phyloP scores from a whole-genome alignment of 2,888 invertebrate genomes.

The Athalia rosae region DNA sequence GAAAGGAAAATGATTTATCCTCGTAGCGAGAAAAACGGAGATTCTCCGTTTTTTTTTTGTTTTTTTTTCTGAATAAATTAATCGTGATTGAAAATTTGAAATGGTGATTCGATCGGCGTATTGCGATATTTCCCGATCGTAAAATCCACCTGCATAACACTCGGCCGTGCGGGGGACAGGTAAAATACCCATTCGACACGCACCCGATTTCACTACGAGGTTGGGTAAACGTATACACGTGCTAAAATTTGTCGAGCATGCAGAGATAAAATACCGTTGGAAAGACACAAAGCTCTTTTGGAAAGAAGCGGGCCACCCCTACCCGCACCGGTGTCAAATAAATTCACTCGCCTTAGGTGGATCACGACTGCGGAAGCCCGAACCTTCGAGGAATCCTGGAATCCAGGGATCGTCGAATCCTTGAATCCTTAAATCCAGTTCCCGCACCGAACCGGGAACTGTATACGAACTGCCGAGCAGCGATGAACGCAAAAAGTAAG shows the following conservation, averaged over 20 bases:
- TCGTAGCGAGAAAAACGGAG: not conserved
- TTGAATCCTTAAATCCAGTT: slow-evolving; percentile 30
- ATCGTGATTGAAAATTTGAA: too few species aligned
- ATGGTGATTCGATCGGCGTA: too few species aligned
- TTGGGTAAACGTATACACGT: slow-evolving; percentile 3
- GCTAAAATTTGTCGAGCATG: slow-evolving; percentile 26
- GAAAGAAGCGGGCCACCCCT: slow-evolving; percentile 7
- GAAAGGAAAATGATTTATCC: slow-evolving; percentile 4
- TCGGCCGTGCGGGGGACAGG: too few species aligned
- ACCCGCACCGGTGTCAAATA: slow-evolving; percentile 34
- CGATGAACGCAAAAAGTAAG: too few species aligned
- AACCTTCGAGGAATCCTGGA: slow-evolving; percentile 30
- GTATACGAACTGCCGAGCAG: too few species aligned
- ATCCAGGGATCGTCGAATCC: slow-evolving; percentile 9
- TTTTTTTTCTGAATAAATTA: too few species aligned
- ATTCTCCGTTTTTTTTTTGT: too few species aligned
- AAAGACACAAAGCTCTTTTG: slow-evolving; percentile 17
- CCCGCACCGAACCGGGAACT: too few species aligned
- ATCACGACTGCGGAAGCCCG: slow-evolving; percentile 28
- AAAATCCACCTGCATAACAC: too few species aligned
- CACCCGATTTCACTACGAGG: not conserved
- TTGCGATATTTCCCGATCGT: too few species aligned
- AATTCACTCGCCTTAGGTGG: slow-evolving; percentile 7
- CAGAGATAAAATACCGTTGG: slow-evolving; percentile 20
- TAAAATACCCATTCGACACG: too few species aligned